Evolutionary conservation across 2,113 vertebrate species (phyloP), one percentile per base, ranked within the genome.

Genomic region (Anas platyrhynchos): DNA sequence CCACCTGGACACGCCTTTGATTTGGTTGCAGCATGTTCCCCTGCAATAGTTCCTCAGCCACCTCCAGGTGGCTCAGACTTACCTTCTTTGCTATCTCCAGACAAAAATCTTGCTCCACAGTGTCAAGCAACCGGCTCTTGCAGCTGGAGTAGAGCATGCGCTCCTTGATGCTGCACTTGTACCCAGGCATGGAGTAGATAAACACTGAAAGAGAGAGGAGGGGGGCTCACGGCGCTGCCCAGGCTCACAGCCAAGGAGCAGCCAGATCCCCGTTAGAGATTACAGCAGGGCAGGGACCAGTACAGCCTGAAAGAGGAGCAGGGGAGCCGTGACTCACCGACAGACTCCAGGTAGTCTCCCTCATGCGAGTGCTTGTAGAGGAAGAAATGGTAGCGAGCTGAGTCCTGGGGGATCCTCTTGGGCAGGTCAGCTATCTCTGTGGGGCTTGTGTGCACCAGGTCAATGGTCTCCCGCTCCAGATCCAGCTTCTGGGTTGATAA

Each of bases 121-220:
- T 99, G 85, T 99, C 99, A 22, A 99, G 98, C 91, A 99, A 98
- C 43, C 98, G 98, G 97, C 99, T 99, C 98, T 99, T 99, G 97
- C 99, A 99, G 98, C 99, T 99, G 88, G 99, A 99, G 95, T 99
- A 99, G 46, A 99, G 97, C 99, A 99, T 99, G 80, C 99, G 98
- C 83, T 99, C 99, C 91, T 99, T 99, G 97, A 99, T 99, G 93
- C 99, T 99, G 95, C 99, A 99, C 94, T 98, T 99, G 98, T 99
- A 99, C 4, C 99, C 99, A 0, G 99, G 99, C 99, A 99, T 99
- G 22, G 99, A 99, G 97, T 99, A 99, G 97, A 99, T 99, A 89
- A 99, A 99, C 77, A 99, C 99, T 99, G 98, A 1, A 3, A 95
- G 95, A 80, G 95, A 79, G 95, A 15, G 76, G 16, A 85, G 75